Evolutionary conservation across 2,113 vertebrate genomes (phyloP).

Genomic region (Poecile atricapillus): DNA sequence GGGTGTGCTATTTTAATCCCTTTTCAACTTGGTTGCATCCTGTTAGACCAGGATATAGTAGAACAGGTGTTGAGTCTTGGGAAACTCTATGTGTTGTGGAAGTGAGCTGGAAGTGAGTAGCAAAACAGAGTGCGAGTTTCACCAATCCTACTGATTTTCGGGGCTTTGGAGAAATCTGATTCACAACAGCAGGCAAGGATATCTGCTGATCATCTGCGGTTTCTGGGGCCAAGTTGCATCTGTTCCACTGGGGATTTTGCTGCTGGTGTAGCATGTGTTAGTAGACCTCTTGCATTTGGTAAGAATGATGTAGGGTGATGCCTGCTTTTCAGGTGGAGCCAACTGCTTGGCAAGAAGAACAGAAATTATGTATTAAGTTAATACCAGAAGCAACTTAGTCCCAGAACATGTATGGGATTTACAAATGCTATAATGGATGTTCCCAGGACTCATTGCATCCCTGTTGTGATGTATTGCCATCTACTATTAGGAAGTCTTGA

Average conservation of each 20-base stretch:
- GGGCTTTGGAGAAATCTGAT: neutral
- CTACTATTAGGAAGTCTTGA: neutral
- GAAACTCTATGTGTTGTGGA: neutral
- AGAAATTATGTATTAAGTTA: neutral
- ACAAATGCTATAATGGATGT: neutral
- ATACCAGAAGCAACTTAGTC: neutral
- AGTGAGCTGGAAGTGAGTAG: neutral
- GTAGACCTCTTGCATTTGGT: neutral
- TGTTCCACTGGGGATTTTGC: neutral
- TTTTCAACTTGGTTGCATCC: neutral
- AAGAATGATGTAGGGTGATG: neutral
- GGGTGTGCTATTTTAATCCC: neutral
- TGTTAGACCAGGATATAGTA: neutral
- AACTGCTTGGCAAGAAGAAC: neutral
- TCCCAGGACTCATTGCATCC: neutral
- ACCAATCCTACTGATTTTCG: neutral
- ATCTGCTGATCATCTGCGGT: neutral
- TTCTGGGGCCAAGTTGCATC: neutral
- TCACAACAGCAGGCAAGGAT: neutral
- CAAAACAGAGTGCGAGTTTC: neutral
- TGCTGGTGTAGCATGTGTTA: neutral
- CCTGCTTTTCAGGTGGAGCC: neutral
- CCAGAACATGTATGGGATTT: fast-evolving
- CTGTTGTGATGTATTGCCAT: neutral
- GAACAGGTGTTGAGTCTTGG: neutral